Evolutionary conservation across 1,140 invertebrate genomes (phyloP).

Genomic region (Himalopsyche phryganea): DNA sequence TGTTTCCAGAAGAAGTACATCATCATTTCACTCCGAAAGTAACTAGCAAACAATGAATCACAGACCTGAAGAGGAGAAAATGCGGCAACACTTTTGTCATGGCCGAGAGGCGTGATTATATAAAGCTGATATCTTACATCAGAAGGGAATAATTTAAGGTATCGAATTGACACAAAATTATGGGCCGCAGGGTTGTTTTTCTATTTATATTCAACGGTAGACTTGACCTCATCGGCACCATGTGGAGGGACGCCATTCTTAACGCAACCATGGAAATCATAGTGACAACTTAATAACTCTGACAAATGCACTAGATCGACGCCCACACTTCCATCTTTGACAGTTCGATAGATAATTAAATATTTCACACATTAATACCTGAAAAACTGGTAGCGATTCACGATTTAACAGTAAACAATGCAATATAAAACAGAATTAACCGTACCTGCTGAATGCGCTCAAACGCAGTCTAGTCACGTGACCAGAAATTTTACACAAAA

Average conservation of each 20-base stretch:
- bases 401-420: conserved; percentile 44
- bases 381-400: conserved; percentile 9
- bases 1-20: conserved; percentile 3
- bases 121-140: conserved; percentile 2
- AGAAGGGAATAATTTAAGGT: not conserved
- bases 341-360: not conserved
- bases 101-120: conserved; percentile 18
- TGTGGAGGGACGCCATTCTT: conserved; percentile 55
- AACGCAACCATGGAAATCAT: conserved; percentile 44
- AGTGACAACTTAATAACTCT: conserved; percentile 50
- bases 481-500: conserved; percentile 32
- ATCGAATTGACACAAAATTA: not conserved
- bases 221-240: conserved; percentile 43
- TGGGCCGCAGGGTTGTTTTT: not conserved
- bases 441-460: conserved; percentile 55
- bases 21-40: conserved; percentile 4
- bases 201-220: conserved; percentile 14
- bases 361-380: conserved; percentile 15
- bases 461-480: conserved; percentile 56
- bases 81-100: conserved; percentile 22
- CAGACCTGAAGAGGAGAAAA: conserved; percentile 4
- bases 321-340: conserved; percentile 32
- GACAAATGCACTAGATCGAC: conserved; percentile 37
- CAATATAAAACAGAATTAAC: conserved; percentile 50
- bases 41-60: conserved; percentile 25